Conservation (phyloP, 2,797 vertebrate genomes). For the Siniperca scherzeri region DNA sequence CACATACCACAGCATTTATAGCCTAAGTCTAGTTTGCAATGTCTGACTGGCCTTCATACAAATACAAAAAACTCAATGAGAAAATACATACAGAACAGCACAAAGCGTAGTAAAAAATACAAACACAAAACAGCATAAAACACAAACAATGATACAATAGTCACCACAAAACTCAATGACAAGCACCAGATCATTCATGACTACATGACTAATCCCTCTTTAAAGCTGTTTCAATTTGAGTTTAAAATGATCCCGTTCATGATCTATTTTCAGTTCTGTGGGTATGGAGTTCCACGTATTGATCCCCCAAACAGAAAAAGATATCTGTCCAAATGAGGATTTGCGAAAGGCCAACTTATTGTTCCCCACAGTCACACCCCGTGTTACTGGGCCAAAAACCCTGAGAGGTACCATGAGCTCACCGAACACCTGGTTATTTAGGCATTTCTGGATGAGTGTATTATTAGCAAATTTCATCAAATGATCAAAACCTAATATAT, state of each 20-base stretch:
- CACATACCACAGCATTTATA: not conserved
- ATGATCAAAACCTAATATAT: not conserved
- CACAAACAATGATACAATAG: not conserved
- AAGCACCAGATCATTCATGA: not conserved
- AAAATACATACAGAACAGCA: not conserved
- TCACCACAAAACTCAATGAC: not conserved
- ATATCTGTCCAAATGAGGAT: not conserved
- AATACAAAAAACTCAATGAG: not conserved
- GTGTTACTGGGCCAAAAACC: too few relatives aligned
- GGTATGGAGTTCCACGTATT: not conserved
- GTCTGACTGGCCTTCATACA: not conserved
- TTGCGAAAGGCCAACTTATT: not conserved
- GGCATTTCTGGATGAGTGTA: not conserved
- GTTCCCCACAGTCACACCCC: not conserved
- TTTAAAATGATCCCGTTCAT: not conserved
- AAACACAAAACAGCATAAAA: not conserved
- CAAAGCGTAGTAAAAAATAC: too few relatives aligned
- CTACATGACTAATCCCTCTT: not conserved
- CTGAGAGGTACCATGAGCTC: not conserved
- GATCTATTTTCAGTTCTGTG: not conserved
- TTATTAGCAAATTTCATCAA: not conserved
- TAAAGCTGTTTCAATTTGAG: not conserved
- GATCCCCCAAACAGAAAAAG: not conserved
- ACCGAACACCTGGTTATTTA: not conserved
- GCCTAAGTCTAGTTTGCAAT: not conserved